Evolutionary conservation across 92 coral and sea anemone species (phyloP), one percentile per base, ranked within the genome.

Genomic region (Diadumene lineata): DNA sequence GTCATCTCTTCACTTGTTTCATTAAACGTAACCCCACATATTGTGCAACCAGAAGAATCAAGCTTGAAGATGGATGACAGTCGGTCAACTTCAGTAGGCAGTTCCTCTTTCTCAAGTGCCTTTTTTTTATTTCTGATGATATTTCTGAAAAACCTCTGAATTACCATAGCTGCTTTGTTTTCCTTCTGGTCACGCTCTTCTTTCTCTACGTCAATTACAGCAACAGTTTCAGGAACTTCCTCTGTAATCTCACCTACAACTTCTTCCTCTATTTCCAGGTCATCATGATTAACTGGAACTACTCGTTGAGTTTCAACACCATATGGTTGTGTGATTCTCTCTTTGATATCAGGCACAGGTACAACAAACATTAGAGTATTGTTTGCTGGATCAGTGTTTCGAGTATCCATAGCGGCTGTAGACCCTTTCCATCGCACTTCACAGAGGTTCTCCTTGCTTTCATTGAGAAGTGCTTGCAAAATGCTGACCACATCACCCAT

Each of bases 1-100:
- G 25, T 11, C 2, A 7, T 13, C 6, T 23, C 60, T 29, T 46
- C 60, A 33, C 22, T 9, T 11, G 64, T 1, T 6, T 27, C 44
- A 4, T 55, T 24, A 56, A 61, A 78, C 29, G 27, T 60, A 7
- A 61, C 84, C 57, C 91, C 92, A 74, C 98, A 93, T 34, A 93
- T 82, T 21, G 87, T 77, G 58, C 96, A 90, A 1, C 86, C 89
- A 34, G 88, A 75, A 63, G 73, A 67, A 82, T 93, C 98, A 22
- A 85, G 66, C 63, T 73, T 88, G 73, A 93, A 90, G 28, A 34
- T 58, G 22, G 66, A 72, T 34, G 70, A 68, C 26, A 90, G 87
- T 60, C 83, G 84, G 11, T 71, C 86, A 66, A 64, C 48, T n/a
- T 62, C 48, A 23, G 13, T 34, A 50, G 69, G 48, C 15, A 65